phyloP scores from a whole-genome alignment of 2,888 invertebrate species.

The Drosophila heteroneura region DNA sequence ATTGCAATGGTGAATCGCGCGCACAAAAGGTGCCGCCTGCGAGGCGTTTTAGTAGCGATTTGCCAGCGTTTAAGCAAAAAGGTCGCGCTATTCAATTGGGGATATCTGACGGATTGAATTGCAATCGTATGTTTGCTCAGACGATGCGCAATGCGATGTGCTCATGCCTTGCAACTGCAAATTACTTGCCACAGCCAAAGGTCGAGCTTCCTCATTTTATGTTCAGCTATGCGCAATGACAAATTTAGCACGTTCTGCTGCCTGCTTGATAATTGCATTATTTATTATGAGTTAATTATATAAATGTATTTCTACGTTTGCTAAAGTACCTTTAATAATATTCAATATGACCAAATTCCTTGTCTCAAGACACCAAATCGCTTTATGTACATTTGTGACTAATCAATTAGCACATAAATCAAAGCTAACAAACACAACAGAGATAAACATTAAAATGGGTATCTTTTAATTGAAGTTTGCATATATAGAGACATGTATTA shows the following conservation, averaged over 20 bases:
- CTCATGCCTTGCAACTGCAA: slow-evolving; percentile 20
- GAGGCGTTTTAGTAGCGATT: slow-evolving; percentile 57
- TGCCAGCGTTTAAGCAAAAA: slow-evolving; percentile 59
- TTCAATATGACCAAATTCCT: background rate
- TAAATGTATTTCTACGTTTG: background rate
- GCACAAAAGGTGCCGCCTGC: slow-evolving; percentile 69
- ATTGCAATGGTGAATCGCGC: slow-evolving; percentile 66
- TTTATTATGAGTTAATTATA: background rate
- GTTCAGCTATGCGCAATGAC: slow-evolving; percentile 25
- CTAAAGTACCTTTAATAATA: background rate
- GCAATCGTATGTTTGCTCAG: slow-evolving; percentile 13
- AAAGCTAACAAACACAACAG: background rate
- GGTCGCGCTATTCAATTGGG: slow-evolving; percentile 73
- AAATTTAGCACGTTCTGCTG: slow-evolving; percentile 20
- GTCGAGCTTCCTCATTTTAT: slow-evolving; percentile 52
- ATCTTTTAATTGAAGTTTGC: too few species aligned
- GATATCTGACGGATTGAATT: slow-evolving; percentile 63
- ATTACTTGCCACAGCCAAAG: slow-evolving; percentile 38
- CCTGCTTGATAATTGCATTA: background rate
- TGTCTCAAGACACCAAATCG: background rate
- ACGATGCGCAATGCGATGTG: slow-evolving; percentile 7
- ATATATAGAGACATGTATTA: too few species aligned
- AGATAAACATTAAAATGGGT: too few species aligned
- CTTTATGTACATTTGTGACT: background rate
- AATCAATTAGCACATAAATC: background rate